Conservation (phyloP, 2,888 invertebrate species). For the Malthinus flaveolus region DNA sequence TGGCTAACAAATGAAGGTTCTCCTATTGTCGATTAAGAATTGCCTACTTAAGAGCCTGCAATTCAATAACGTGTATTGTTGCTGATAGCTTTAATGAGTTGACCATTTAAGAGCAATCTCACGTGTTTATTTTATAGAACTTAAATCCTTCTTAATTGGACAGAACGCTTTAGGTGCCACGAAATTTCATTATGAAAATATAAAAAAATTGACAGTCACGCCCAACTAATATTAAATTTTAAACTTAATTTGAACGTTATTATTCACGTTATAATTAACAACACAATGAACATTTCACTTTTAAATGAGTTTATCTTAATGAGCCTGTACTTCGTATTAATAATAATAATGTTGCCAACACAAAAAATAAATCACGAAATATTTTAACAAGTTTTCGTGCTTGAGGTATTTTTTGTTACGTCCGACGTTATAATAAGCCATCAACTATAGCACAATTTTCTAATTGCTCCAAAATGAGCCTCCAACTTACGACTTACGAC, state of each 20-base stretch:
- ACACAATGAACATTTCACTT: conserved; percentile 17
- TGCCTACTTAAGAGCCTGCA: conserved; percentile 47
- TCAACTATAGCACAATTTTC: too few relatives aligned
- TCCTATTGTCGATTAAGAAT: conserved; percentile 50
- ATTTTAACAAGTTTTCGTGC: too few relatives aligned
- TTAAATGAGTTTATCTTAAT: background rate
- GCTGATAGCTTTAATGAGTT: conserved; percentile 43
- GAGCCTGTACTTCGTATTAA: too few relatives aligned
- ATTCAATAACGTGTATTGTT: conserved; percentile 40
- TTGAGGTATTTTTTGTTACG: too few relatives aligned
- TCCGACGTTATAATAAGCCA: too few relatives aligned
- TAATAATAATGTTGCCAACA: too few relatives aligned
- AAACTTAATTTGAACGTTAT: conserved; percentile 22
- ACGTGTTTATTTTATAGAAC: conserved; percentile 33
- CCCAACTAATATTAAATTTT: conserved; percentile 32
- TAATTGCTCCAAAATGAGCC: too few relatives aligned
- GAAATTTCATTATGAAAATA: conserved; percentile 18
- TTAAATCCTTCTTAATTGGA: conserved; percentile 42
- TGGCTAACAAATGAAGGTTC: conserved; percentile 48
- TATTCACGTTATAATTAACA: conserved; percentile 22
- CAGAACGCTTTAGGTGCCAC: conserved; percentile 32
- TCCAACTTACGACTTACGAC: too few relatives aligned
- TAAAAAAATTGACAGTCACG: conserved; percentile 33
- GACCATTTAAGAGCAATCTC: conserved; percentile 35
- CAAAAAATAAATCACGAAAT: too few relatives aligned